Base-by-base conservation (phyloP, 2,113 vertebrate genomes). In the Corapipo altera region DNA sequence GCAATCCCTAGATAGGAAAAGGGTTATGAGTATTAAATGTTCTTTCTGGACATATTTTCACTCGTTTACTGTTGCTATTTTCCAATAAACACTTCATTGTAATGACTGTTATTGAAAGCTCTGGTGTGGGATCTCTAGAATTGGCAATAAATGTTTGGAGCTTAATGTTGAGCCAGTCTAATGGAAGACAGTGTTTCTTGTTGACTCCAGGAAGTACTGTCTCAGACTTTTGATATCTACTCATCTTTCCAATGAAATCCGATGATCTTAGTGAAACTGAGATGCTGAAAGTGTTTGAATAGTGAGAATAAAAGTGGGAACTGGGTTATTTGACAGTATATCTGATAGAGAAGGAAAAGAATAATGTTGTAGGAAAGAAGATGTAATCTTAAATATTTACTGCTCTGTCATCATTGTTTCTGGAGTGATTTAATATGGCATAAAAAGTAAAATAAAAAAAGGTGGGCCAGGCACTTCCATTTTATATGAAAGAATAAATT, bases 371-470 rank as follows among this genome's bases (percentile, higher is more conserved):
- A 91, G 74, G 85, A 96, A 96, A 96, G 95, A 91, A 97, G 95
- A 97, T 97, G 92, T 96, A 97, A 95, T 97, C 94, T 97, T 96
- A 96, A 96, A 95, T 97, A 97, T 97, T 96, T 97, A 94, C 92
- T 30, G 46, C 43, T 90, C 59, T 93, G 96, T 96, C 96, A 95
- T 97, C 24, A 6, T 54, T 76, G 79, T 73, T 44, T 88, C 85
- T 43, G 33, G 52, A 37, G 77, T 96, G 91, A 96, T 95, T 96
- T 97, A 96, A 95, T 87, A 94, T 59, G 89, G 86, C 82, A 87
- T 96, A 65, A 73, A 93, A 66, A 73, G 32, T 12, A 44, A 54
- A 15, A 55, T 19, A 20, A 54, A 62, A 43, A 22, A 73, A 65
- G 75, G 91, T 88, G 88, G 76, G 39, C 30, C 19, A 79, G 71